Conservation (phyloP, 2,888 invertebrate genomes). For the Cerastis leucographa region DNA sequence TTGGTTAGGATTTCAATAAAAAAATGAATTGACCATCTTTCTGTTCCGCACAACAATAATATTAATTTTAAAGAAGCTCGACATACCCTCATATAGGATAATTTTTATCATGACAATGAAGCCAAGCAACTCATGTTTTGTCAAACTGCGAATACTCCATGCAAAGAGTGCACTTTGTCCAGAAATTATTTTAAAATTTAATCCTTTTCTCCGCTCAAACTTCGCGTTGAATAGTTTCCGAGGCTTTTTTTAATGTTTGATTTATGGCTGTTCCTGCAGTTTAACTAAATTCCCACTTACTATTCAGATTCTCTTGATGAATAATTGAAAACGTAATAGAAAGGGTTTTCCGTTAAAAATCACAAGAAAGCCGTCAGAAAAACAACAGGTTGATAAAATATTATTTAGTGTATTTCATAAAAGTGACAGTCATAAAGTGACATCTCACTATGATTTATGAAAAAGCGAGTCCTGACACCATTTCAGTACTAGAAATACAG, state of each 20-base stretch:
- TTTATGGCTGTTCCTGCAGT: not conserved
- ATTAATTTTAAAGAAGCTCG: not conserved
- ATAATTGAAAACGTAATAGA: too few species aligned
- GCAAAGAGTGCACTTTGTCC: not conserved
- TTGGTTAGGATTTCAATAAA: not conserved
- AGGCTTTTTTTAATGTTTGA: not conserved
- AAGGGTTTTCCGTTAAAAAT: not conserved
- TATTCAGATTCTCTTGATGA: not conserved
- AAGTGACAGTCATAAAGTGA: constrained; percentile 21
- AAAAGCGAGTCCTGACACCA: constrained; percentile 8
- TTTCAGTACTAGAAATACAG: constrained; percentile 7
- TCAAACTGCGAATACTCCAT: not conserved
- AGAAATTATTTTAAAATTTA: not conserved
- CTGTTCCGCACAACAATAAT: not conserved
- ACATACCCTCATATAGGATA: not conserved
- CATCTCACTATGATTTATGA: constrained; percentile 14
- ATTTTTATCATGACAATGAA: not conserved
- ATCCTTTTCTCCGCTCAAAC: not conserved
- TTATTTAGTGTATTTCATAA: not conserved
- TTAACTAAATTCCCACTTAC: not conserved
- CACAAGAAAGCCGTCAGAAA: not conserved
- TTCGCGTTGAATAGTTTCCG: not conserved
- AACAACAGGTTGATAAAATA: not conserved
- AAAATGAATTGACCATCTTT: not conserved
- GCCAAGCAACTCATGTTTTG: not conserved